Conservation (phyloP, 2,797 vertebrate species). For the Catamblyrhynchus diadema region DNA sequence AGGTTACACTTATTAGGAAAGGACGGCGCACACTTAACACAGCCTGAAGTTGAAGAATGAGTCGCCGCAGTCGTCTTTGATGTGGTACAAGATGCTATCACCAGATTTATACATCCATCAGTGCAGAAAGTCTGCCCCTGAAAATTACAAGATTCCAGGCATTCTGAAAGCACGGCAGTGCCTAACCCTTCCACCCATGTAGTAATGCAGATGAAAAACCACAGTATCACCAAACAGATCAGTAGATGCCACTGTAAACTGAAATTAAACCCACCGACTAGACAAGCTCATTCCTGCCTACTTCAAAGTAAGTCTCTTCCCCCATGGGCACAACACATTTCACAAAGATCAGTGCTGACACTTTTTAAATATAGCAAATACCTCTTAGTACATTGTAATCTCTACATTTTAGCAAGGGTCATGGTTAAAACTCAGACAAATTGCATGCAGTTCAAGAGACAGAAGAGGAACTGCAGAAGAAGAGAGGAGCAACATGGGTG, state of each 20-base stretch:
- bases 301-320: constrained; percentile 51
- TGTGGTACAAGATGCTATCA: constrained; percentile 34
- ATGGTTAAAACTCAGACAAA: not conserved
- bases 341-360: constrained; percentile 11
- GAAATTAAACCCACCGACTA: constrained; percentile 41
- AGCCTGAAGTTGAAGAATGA: constrained; percentile 22
- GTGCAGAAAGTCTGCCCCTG: not conserved
- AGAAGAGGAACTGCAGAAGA: not conserved
- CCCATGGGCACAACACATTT: constrained; percentile 50
- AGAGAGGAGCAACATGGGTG: not conserved
- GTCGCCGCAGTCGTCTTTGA: not conserved
- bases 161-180: not conserved
- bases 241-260: constrained; percentile 57
- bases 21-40: not conserved
- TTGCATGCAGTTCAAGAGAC: not conserved
- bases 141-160: constrained; percentile 49
- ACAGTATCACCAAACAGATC: constrained; percentile 34
- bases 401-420: not conserved
- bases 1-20: not conserved
- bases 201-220: constrained; percentile 18
- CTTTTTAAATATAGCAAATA: constrained; percentile 58
- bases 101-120: constrained; percentile 37
- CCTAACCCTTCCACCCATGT: not conserved
- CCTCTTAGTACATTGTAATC: not conserved
- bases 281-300: constrained; percentile 59